These are phyloP conservation scores for Crepidodera aurea DNA, from an alignment of 2,888 invertebrate genomes.

Conservation along the genomic window DNA sequence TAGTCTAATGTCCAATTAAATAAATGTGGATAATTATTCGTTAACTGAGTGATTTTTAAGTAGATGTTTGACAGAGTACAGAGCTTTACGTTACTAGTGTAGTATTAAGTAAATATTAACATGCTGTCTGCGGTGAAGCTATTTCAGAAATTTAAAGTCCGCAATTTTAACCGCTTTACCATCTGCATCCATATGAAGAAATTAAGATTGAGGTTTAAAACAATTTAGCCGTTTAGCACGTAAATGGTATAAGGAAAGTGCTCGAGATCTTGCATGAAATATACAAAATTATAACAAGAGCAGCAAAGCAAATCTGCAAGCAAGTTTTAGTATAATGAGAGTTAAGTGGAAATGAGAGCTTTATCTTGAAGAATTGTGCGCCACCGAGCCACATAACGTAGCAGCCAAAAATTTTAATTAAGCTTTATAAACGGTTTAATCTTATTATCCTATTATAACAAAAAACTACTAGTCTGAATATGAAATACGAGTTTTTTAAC, in stretches of 20 bases:
- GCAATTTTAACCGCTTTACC: conserved; percentile 36
- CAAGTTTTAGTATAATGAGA: conserved; percentile 30
- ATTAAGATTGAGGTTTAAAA: conserved; percentile 39
- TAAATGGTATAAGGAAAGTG: conserved; percentile 37
- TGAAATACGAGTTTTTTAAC: too few species aligned
- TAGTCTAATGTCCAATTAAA: too few species aligned
- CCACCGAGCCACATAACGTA: neutral
- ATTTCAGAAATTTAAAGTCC: conserved; percentile 25
- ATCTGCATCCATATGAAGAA: conserved; percentile 42
- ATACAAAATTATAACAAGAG: conserved; percentile 38
- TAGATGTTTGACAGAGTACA: too few species aligned
- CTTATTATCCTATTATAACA: conserved; percentile 4
- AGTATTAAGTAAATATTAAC: conserved; percentile 18
- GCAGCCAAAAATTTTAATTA: conserved; percentile 25
- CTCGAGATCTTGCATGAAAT: conserved; percentile 30
- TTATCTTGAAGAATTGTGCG: conserved; percentile 28
- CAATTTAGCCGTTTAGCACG: conserved; percentile 40
- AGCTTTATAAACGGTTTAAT: conserved; percentile 23
- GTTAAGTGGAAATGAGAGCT: conserved; percentile 25
- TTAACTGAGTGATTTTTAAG: too few species aligned
- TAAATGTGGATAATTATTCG: too few species aligned
- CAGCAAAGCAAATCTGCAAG: conserved; percentile 27
- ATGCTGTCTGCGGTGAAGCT: conserved; percentile 20
- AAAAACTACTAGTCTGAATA: too few species aligned
- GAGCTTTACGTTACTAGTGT: too few species aligned